Percentiles rank a stretch among this genome's conserved stretches.
These are phyloP conservation scores for Alloscopus bannaensis DNA, from an alignment of 2,888 invertebrate species.

Conservation along the genomic window DNA sequence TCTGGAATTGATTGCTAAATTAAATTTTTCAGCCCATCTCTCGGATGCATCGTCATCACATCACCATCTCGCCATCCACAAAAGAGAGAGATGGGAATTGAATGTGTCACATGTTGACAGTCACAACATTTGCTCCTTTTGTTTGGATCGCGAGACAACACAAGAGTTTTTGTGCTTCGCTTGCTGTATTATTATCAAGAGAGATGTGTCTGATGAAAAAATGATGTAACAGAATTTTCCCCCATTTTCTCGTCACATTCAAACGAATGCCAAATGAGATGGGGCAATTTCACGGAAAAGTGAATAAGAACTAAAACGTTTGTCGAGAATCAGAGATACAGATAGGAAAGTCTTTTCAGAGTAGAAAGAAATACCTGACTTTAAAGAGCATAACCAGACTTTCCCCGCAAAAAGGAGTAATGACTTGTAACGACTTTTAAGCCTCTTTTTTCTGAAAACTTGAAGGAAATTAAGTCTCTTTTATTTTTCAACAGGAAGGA, in stretches of 20 bases:
- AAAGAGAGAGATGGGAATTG: no score
- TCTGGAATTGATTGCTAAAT: slow-evolving; percentile 51
- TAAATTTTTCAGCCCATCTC: slow-evolving; percentile 21
- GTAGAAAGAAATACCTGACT: neutral
- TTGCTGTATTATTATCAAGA: no score
- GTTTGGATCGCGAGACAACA: no score
- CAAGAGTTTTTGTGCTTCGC: no score
- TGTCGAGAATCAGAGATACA: no score
- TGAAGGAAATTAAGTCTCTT: no score
- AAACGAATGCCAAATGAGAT: slow-evolving; percentile 26
- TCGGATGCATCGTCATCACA: no score
- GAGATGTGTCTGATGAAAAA: neutral
- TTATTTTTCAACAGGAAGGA: slow-evolving; percentile 74
- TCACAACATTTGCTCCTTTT: no score
- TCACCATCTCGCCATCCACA: no score
- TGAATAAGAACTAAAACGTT: slow-evolving; percentile 22
- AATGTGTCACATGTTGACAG: no score
- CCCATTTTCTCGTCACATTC: neutral
- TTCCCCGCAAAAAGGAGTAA: slow-evolving; percentile 8
- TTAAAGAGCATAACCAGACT: neutral
- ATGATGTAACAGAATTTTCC: slow-evolving; percentile 8
- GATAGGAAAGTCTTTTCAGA: neutral
- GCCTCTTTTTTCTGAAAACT: slow-evolving; percentile 8
- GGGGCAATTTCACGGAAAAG: slow-evolving; percentile 25
- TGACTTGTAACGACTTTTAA: slow-evolving; percentile 31